Evolutionary conservation across 2,888 invertebrate species (phyloP).

Genomic region (Eledona agricola): DNA sequence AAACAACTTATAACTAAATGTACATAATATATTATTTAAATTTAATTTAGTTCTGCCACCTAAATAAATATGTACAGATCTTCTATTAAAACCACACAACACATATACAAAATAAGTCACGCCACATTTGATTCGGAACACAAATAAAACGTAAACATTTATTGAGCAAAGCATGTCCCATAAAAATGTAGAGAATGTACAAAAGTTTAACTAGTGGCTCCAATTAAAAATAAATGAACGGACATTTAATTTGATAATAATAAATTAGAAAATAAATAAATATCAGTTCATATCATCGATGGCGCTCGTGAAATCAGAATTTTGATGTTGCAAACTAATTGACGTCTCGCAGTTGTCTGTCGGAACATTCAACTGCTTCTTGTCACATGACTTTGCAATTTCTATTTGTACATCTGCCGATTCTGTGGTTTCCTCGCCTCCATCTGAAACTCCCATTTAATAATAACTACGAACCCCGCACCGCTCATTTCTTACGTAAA

Average conservation of each 20-base stretch:
- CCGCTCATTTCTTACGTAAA: slow-evolving; percentile 16
- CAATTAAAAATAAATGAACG: slow-evolving; percentile 38
- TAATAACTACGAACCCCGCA: background rate
- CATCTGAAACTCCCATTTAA: slow-evolving; percentile 17
- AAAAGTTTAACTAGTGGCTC: slow-evolving; percentile 40
- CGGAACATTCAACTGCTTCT: slow-evolving; percentile 8
- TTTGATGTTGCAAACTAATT: slow-evolving; percentile 36
- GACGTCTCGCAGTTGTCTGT: slow-evolving; percentile 3
- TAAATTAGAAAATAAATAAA: slow-evolving; percentile 49
- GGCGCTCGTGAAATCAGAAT: slow-evolving; percentile 37
- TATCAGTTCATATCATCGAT: slow-evolving; percentile 46
- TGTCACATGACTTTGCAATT: slow-evolving; percentile 5
- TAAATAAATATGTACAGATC: slow-evolving; percentile 32
- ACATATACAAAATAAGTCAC: slow-evolving; percentile 21
- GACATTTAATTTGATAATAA: slow-evolving; percentile 36
- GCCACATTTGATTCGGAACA: slow-evolving; percentile 22
- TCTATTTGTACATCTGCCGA: slow-evolving; percentile 7
- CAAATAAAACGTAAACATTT: slow-evolving; percentile 31
- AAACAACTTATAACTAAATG: slow-evolving; percentile 17
- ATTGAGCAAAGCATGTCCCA: slow-evolving; percentile 36
- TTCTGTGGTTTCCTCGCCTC: slow-evolving; percentile 11
- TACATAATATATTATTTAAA: slow-evolving; percentile 28
- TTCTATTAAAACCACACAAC: slow-evolving; percentile 22
- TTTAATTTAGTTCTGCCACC: slow-evolving; percentile 7
- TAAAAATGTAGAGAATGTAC: slow-evolving; percentile 36